Evolutionary conservation across 2,113 vertebrate genomes (phyloP).

Genomic region (Okapia johnstoni): DNA sequence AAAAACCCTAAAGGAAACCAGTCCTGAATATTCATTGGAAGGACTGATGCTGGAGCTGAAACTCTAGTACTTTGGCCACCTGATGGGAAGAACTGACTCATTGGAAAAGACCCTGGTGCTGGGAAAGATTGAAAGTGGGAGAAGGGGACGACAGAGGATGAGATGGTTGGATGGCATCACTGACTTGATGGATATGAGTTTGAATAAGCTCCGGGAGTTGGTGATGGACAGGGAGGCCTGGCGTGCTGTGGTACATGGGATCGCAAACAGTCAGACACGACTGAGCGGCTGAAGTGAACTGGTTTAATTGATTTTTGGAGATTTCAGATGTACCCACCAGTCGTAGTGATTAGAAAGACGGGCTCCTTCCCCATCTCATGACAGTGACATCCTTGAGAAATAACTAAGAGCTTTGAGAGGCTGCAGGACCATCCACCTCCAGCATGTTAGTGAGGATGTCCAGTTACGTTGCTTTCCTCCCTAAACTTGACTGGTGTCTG

Average conservation of each 20-base stretch:
- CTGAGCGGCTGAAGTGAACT: neutral
- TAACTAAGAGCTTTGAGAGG: neutral
- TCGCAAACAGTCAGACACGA: accelerated
- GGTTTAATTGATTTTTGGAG: neutral
- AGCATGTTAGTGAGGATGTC: neutral
- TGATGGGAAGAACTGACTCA: neutral
- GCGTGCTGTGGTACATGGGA: neutral
- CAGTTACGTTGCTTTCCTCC: neutral
- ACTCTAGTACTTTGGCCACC: neutral
- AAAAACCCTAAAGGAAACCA: neutral
- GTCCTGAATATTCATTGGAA: neutral
- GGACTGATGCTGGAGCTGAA: neutral
- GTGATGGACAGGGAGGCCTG: neutral
- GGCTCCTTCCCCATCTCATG: neutral
- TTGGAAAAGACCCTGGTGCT: neutral
- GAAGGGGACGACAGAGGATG: neutral
- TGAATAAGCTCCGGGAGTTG: neutral
- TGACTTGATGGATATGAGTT: neutral
- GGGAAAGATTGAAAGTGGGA: neutral
- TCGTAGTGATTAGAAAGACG: neutral
- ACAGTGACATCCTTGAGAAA: neutral
- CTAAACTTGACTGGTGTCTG: neutral
- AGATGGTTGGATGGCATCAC: neutral
- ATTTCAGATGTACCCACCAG: neutral
- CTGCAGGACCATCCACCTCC: neutral